Percentiles rank a stretch among this genome's conserved stretches.
Conservation (phyloP, 2,797 vertebrate species). For the Arrhamphus sclerolepis region DNA sequence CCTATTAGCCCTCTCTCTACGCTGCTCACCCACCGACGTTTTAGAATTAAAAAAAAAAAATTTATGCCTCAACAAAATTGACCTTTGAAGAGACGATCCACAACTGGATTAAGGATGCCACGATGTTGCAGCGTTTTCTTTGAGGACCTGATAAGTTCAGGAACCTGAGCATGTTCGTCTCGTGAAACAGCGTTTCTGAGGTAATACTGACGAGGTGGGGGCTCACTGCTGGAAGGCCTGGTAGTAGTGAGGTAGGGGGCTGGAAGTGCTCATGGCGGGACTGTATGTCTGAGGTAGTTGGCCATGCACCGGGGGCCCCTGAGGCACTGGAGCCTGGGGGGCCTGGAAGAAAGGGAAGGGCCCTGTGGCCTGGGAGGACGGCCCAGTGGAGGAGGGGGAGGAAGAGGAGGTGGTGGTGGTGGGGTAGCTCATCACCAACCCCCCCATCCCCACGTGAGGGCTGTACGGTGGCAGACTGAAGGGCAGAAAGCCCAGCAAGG, state of each 20-base stretch:
- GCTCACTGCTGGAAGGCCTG: slow-evolving; percentile 91
- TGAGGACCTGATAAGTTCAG: too few relatives aligned
- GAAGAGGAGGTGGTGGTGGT: slow-evolving; percentile 66
- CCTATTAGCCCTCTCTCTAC: not conserved
- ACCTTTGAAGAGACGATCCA: too few relatives aligned
- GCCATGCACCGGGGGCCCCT: slow-evolving; percentile 81
- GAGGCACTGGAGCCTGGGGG: slow-evolving; percentile 85
- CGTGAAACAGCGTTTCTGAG: slow-evolving; percentile 38
- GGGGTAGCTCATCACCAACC: slow-evolving; percentile 92
- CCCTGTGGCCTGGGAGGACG: slow-evolving; percentile 82
- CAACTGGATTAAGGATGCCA: too few relatives aligned
- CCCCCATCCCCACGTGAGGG: slow-evolving; percentile 87
- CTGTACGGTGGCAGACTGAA: slow-evolving; percentile 92
- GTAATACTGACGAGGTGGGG: slow-evolving; percentile 82
- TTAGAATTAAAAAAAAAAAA: too few relatives aligned
- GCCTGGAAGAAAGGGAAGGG: slow-evolving; percentile 87
- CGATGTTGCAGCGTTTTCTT: too few relatives aligned
- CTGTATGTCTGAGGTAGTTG: slow-evolving; percentile 92
- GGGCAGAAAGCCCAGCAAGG: slow-evolving; percentile 93
- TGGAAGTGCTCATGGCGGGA: slow-evolving; percentile 89
- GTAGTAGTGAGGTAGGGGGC: slow-evolving; percentile 94
- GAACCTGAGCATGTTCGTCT: not conserved
- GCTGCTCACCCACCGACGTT: too few relatives aligned
- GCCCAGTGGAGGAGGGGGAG: slow-evolving; percentile 71
- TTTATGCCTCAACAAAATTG: too few relatives aligned